Evolutionary conservation across 1,140 invertebrate species (phyloP).

Genomic region (Argopecten irradians): DNA sequence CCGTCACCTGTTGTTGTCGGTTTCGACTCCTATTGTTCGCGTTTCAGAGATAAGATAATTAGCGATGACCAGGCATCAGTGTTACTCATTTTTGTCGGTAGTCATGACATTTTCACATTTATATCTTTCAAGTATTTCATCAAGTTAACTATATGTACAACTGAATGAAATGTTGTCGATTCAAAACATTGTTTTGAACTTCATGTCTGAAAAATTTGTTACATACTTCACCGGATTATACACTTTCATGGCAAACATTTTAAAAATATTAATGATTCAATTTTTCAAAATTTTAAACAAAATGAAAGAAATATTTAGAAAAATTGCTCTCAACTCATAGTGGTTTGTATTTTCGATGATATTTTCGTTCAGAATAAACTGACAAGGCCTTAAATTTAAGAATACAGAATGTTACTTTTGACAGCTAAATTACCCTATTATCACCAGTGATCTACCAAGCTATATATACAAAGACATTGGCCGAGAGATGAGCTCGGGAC

Average conservation of each 20-base stretch:
- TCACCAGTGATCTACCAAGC: neutral
- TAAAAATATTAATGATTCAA: neutral
- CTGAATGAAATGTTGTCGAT: neutral
- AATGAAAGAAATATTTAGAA: neutral
- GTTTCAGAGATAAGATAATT: neutral
- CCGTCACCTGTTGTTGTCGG: neutral
- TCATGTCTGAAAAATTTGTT: neutral
- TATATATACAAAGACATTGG: neutral
- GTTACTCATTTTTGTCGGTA: neutral
- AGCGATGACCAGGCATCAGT: neutral
- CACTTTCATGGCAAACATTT: too few relatives aligned
- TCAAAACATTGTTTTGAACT: neutral
- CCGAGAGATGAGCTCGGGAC: neutral
- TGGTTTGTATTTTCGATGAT: neutral
- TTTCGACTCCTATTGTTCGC: neutral
- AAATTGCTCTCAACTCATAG: neutral
- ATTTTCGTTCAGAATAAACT: neutral
- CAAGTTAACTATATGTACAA: neutral
- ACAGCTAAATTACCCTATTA: neutral
- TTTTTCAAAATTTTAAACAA: neutral
- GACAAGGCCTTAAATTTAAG: neutral
- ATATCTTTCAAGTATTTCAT: neutral
- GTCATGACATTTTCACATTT: slow-evolving; percentile 18
- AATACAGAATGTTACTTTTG: slow-evolving; percentile 8
- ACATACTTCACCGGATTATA: neutral